These are phyloP conservation scores for Liolophura sinensis DNA, from an alignment of 1,140 invertebrate genomes.

Conservation along the genomic window DNA sequence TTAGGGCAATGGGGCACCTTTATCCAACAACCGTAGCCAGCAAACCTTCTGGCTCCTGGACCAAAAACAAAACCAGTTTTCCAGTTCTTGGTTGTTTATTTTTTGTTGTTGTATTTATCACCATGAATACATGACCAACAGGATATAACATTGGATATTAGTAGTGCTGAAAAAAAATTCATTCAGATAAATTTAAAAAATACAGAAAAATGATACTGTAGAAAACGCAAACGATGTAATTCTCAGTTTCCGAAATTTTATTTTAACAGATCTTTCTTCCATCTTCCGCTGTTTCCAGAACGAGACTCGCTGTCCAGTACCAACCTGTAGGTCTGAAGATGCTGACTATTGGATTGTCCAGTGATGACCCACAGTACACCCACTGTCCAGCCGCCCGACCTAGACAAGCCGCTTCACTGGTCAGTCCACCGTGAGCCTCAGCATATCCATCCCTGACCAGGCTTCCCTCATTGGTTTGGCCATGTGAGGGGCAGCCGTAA, in stretches of 20 bases:
- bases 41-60: conserved; percentile 10
- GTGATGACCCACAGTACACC: conserved; percentile 20
- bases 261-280: no score
- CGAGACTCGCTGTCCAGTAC: conserved; percentile 5
- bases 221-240: conserved; percentile 7
- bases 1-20: conserved; percentile 8
- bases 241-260: not conserved
- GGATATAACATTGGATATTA: conserved; percentile 9
- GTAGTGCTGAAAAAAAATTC: conserved; percentile 6
- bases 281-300: no score
- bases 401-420: conserved; percentile 23
- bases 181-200: conserved; percentile 10
- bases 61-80: not conserved
- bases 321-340: conserved; percentile 31
- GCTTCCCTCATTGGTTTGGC: no score
- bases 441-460: no score
- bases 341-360: conserved; percentile 12
- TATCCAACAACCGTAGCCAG: conserved; percentile 19
- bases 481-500: no score
- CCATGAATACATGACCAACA: not conserved
- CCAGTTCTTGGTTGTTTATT: no score
- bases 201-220: conserved; percentile 1
- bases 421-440: no score
- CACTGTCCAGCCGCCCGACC: conserved; percentile 22
- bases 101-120: no score